Evolutionary conservation across 2,113 vertebrate species (phyloP), one percentile per base, ranked within the genome.

Genomic region (Xiphophorus hellerii): DNA sequence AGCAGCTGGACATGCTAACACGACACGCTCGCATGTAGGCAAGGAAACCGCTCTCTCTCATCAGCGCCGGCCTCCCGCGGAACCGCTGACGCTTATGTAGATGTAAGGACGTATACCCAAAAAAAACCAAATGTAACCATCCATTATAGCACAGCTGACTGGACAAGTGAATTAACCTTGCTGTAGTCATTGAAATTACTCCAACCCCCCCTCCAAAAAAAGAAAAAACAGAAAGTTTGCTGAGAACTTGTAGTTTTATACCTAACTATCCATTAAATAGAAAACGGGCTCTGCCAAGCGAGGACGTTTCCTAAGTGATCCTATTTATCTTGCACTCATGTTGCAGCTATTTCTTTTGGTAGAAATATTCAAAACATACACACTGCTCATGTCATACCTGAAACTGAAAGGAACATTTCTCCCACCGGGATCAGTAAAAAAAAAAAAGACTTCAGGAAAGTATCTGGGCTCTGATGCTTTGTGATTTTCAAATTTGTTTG

Each of bases 91-190:
- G 74, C 66, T 74, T 54, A 64, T 79, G 66, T 29, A 37, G 61
- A 80, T 58, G 31, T 66, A 4, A 54, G 66, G 5, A 27, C 54
- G 44, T 62, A 25, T 48, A 20, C 1, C 14, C 15, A 25, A 33
- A 37, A 69, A 35, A 73, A 28, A 1, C 28, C 31, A 73, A 17
- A 73, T 71, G 14, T 35, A 66, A 25, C 60, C 63, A 69, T 69
- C 76, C 54, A 70, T 78, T 64, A 77, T 7, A 30, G 54, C 62
- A 75, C 69, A 73, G 68, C 58, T 77, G 64, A 82, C 73, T 78
- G 76, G 60, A 74, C 37, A 68, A 78, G 78, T 61, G 77, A 66
- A 82, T 85, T 85, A 51, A 84, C 82, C 73, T 17, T n/a, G 3
- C 51, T 25, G 22, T n/a, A n/a, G 8, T 58, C 11, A 58, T 51